Percentiles rank a stretch among this genome's conserved stretches.
Evolutionary conservation across 1,140 invertebrate species (phyloP).

Genomic region (Nautilus pompilius): DNA sequence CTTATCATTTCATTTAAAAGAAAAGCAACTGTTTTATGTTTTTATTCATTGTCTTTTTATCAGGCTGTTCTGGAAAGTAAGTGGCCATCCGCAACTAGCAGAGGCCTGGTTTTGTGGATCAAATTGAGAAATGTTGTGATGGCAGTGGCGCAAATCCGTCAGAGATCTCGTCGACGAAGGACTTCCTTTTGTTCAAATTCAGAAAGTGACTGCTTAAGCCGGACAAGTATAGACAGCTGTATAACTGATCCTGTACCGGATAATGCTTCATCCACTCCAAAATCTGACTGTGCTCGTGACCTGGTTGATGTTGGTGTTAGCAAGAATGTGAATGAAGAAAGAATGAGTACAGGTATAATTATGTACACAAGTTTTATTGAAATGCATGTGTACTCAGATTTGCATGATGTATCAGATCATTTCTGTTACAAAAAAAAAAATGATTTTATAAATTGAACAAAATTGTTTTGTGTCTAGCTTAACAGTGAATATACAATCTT

Average conservation of each 20-base stretch:
- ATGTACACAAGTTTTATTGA: too few relatives aligned
- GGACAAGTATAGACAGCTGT: slow-evolving; percentile 48
- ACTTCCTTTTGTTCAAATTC: slow-evolving; percentile 50
- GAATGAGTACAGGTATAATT: slow-evolving; percentile 36
- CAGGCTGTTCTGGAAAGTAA: slow-evolving; percentile 86
- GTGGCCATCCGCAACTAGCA: slow-evolving; percentile 85
- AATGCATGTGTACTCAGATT: too few relatives aligned
- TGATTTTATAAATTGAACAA: too few relatives aligned
- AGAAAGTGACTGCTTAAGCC: slow-evolving; percentile 51
- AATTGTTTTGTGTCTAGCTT: too few relatives aligned
- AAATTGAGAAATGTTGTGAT: slow-evolving; percentile 88
- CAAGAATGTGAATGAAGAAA: slow-evolving; percentile 22
- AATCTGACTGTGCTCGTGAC: slow-evolving; percentile 8
- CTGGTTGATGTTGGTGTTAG: slow-evolving; percentile 8
- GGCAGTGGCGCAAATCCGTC: slow-evolving; percentile 73
- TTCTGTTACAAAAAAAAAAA: too few relatives aligned
- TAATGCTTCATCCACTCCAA: background rate
- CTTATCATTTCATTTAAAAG: too few relatives aligned
- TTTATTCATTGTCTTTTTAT: slow-evolving; percentile 11
- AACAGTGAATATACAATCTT: too few relatives aligned
- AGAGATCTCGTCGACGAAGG: slow-evolving; percentile 34
- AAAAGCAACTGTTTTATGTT: too few relatives aligned
- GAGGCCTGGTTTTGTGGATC: slow-evolving; percentile 83
- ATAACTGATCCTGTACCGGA: slow-evolving; percentile 34
- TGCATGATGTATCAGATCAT: too few relatives aligned